Evolutionary conservation across 2,113 vertebrate species (phyloP), one percentile per base, ranked within the genome.

Genomic region (Cephalopterus ornatus): DNA sequence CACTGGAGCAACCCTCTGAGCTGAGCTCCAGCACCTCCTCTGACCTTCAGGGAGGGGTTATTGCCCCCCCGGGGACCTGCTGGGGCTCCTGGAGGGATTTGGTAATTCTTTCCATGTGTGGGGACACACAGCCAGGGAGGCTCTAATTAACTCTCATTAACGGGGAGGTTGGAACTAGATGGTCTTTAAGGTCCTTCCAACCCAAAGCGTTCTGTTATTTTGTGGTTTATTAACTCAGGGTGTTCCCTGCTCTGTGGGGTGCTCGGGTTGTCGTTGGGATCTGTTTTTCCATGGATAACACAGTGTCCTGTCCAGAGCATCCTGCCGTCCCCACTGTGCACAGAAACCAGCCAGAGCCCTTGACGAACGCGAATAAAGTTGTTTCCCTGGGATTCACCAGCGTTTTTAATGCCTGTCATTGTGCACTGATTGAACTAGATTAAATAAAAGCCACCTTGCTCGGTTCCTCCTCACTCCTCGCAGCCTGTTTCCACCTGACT

Each of bases 401-500:
- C 12, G 9, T 44, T 95, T 85, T 53, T 50, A 82, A 87, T 83
- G 67, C 85, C 77, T 80, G 0, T 79, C 55, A 89, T 95, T 95
- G 95, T 3, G 41, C 4, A 6, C 93, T 94, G 85, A 96, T 93
- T 66, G 85, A 94, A 49, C 20, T 32, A 95, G 83, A 97, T 94
- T 77, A 96, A 97, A 95, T 93, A 92, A 97, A 96, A 96, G 52
- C 79, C 94, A 91, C 94, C 91, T 93, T 76, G 71, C 85, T 82
- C 70, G 6, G 44, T 49, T 63, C 12, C 85, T 79, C 84, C 92
- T 53, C 49, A 3, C 11, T 33, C 24, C 56, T 56, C 46, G 52
- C 59, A 67, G 49, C 81, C 93, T 28, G 26, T 73, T 95, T 63
- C 75, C 88, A n/a, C 71, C 85, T 18, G 53, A 52, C 74, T 87